phyloP scores from a whole-genome alignment of 2,113 vertebrate species.

The Ia io region DNA sequence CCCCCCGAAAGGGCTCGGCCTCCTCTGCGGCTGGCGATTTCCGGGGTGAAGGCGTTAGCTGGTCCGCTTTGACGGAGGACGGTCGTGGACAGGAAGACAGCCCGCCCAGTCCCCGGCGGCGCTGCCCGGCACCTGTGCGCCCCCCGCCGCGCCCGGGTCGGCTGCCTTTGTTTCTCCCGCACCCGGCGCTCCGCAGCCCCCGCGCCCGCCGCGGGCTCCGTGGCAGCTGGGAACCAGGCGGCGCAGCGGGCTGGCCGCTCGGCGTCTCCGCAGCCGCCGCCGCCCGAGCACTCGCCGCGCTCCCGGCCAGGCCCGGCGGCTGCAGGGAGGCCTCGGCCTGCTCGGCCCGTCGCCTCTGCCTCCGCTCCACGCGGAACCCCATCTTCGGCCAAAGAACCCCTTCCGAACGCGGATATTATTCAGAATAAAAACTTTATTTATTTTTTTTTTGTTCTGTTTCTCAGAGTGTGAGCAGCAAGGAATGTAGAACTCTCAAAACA shows the following conservation, averaged over 20 bases:
- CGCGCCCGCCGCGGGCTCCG: not conserved
- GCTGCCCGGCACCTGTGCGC: conserved; percentile 62
- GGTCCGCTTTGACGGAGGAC: conserved; percentile 21
- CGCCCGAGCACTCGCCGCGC: not conserved
- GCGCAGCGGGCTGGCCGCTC: not conserved
- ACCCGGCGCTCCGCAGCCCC: not conserved
- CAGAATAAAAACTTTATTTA: conserved; percentile 90
- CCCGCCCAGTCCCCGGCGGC: not conserved
- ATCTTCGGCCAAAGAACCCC: conserved; percentile 71
- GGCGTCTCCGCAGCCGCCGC: not conserved
- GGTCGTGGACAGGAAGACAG: conserved; percentile 30
- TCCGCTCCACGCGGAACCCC: not conserved
- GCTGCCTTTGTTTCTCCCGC: conserved; percentile 51
- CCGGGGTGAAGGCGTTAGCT: not conserved
- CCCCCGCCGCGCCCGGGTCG: not conserved
- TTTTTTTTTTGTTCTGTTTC: conserved; percentile 83
- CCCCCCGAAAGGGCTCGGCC: not conserved
- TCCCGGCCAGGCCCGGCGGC: not conserved
- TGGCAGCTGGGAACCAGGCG: conserved; percentile 63
- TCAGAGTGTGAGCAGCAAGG: conserved; percentile 95
- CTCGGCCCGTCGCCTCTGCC: not conserved
- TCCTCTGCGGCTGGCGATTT: not conserved
- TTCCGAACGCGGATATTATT: conserved; percentile 82
- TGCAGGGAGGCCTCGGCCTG: not conserved
- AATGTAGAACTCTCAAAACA: conserved; percentile 93